A percentile compares a stretch with the other conserved stretches of the same genome.
Evolutionary conservation across 2,113 vertebrate genomes (phyloP).

Genomic region (Forbesichthys papilliferus): DNA sequence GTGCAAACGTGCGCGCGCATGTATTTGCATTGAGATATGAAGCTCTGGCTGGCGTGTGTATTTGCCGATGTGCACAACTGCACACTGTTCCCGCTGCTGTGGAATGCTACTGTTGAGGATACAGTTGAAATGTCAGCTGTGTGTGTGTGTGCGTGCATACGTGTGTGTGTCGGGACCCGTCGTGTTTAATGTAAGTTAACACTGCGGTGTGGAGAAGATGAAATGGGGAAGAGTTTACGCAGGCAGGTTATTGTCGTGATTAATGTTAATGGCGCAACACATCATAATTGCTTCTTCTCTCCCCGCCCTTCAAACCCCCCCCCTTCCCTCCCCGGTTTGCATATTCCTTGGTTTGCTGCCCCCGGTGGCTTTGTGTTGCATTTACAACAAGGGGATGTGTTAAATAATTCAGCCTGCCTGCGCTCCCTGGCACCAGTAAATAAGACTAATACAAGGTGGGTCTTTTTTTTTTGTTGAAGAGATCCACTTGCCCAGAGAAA

Average conservation of each 20-base stretch:
- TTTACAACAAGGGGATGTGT: conserved; percentile 54
- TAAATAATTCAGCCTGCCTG: conserved; percentile 68
- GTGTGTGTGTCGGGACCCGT: background rate
- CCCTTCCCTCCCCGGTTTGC: conserved; percentile 19
- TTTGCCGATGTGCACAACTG: conserved; percentile 5
- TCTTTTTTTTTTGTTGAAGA: conserved; percentile 48
- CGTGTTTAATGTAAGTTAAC: conserved; percentile 37
- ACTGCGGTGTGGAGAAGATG: conserved; percentile 24
- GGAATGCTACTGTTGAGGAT: conserved; percentile 26
- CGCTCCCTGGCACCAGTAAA: conserved; percentile 68
- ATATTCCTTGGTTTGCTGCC: background rate
- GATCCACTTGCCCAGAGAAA: conserved; percentile 57
- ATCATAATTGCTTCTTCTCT: conserved; percentile 39
- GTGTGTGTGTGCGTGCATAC: background rate
- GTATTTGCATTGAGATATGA: conserved; percentile 65
- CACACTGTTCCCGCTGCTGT: background rate
- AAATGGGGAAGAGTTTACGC: conserved; percentile 40
- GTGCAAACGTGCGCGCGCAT: conserved; percentile 24
- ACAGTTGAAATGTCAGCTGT: conserved; percentile 5
- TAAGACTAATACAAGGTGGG: conserved; percentile 64
- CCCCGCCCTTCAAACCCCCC: conserved; percentile 1
- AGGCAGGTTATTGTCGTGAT: conserved; percentile 47
- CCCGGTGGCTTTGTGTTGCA: conserved; percentile 43
- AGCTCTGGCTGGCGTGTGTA: conserved; percentile 9
- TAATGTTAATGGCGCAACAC: conserved; percentile 50